A percentile compares a stretch with the other conserved stretches of the same genome.
These are phyloP conservation scores for Schlechtendalia chinensis DNA, from an alignment of 1,140 invertebrate species.

Conservation along the genomic window DNA sequence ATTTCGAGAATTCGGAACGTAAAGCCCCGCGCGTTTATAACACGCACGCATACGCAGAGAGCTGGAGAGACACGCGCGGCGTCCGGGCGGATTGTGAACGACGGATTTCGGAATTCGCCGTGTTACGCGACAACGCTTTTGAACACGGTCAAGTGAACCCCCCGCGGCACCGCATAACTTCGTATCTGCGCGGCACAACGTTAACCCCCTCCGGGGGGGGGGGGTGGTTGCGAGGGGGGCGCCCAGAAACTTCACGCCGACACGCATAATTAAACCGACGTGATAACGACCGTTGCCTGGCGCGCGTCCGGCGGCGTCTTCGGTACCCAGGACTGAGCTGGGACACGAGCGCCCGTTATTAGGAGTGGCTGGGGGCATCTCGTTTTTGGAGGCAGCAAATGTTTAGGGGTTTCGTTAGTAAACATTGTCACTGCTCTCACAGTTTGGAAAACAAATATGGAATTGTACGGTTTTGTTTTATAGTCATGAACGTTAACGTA, in stretches of 20 bases:
- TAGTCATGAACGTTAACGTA: too few relatives aligned
- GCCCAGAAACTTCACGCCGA: not conserved
- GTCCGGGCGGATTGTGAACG: conserved; percentile 13
- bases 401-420: too few relatives aligned
- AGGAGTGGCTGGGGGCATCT: too few relatives aligned
- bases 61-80: not conserved
- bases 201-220: too few relatives aligned
- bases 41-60: too few relatives aligned
- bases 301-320: conserved; percentile 7
- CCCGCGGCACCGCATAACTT: conserved; percentile 44
- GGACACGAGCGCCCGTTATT: too few relatives aligned
- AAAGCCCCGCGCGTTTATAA: not conserved
- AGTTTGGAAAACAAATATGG: too few relatives aligned
- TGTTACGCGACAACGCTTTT: conserved; percentile 27
- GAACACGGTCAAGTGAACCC: conserved; percentile 47
- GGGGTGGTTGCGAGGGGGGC: too few relatives aligned
- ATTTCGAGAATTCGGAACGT: conserved; percentile 3
- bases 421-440: too few relatives aligned
- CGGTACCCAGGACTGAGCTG: too few relatives aligned
- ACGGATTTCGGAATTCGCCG: conserved; percentile 21
- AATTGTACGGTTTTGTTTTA: too few relatives aligned
- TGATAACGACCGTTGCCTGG: not conserved
- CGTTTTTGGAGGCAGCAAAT: too few relatives aligned
- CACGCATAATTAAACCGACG: conserved; percentile 21
- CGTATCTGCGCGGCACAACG: conserved; percentile 35